Evolutionary conservation across 2,113 vertebrate genomes (phyloP).

Genomic region (Lycaon pictus): DNA sequence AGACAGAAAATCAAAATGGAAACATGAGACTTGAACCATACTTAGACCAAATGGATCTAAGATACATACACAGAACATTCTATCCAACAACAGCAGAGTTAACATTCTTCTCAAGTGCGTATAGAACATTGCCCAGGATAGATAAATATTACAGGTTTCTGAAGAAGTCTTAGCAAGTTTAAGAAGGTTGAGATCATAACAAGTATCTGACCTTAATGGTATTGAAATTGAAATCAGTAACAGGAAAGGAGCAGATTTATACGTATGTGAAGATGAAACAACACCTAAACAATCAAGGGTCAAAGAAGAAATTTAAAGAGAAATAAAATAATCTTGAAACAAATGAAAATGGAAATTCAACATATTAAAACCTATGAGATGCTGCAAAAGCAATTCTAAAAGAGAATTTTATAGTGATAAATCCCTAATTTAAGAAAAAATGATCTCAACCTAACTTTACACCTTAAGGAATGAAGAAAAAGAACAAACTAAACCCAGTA

Average conservation of each 20-base stretch:
- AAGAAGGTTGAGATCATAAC: not conserved
- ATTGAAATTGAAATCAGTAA: not conserved
- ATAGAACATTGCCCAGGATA: not conserved
- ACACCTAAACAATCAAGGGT: not conserved
- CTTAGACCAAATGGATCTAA: not conserved
- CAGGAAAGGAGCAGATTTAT: not conserved
- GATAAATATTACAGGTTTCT: not conserved
- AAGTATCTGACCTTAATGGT: not conserved
- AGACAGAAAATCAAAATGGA: not conserved
- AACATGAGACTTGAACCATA: not conserved
- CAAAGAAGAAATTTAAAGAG: not conserved
- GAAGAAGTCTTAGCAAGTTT: not conserved
- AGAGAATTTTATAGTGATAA: not conserved
- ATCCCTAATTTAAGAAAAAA: not conserved
- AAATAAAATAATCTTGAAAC: not conserved
- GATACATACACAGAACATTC: not conserved
- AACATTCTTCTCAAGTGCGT: not conserved
- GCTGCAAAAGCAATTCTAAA: not conserved
- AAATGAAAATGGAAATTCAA: not conserved
- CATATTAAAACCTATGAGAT: not conserved
- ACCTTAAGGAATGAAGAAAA: not conserved
- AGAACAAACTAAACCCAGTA: not conserved
- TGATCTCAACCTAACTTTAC: not conserved
- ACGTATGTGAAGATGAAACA: not conserved
- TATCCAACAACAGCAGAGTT: not conserved